These are phyloP conservation scores for Balaenoptera acutorostrata DNA, from an alignment of 2,113 vertebrate species.

Conservation along the genomic window DNA sequence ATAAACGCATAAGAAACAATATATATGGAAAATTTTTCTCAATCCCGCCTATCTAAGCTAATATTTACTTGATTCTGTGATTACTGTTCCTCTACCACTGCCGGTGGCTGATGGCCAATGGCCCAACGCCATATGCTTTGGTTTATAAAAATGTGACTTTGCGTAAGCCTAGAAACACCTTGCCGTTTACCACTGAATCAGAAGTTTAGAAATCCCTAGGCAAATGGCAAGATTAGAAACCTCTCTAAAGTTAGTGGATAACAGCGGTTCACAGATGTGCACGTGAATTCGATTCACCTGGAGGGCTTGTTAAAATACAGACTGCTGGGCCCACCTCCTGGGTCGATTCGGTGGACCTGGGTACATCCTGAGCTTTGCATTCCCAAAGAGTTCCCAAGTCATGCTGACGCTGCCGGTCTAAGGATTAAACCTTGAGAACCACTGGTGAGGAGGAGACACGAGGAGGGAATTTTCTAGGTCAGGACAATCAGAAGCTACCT, in stretches of 20 bases:
- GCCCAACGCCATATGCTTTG: neutral
- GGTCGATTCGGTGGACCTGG: rapidly evolving
- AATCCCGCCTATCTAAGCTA: neutral
- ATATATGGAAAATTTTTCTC: neutral
- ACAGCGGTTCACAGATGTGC: neutral
- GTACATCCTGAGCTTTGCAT: neutral
- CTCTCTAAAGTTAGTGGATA: neutral
- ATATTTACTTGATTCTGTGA: neutral
- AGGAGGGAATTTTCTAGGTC: neutral
- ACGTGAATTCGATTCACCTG: too few species aligned
- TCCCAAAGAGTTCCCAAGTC: too few species aligned
- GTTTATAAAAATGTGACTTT: neutral
- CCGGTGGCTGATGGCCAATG: neutral
- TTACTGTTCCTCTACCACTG: neutral
- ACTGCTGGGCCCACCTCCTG: too few species aligned
- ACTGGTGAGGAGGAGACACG: too few species aligned
- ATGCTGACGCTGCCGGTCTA: neutral
- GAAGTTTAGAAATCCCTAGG: neutral
- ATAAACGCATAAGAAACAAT: neutral
- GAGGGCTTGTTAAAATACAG: neutral
- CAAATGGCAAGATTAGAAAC: neutral
- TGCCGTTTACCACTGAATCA: neutral
- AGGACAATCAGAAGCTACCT: neutral
- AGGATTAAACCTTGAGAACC: neutral
- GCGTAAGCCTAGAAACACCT: neutral